Evolutionary conservation across 2,888 invertebrate genomes (phyloP).

Genomic region (Belgica antarctica): DNA sequence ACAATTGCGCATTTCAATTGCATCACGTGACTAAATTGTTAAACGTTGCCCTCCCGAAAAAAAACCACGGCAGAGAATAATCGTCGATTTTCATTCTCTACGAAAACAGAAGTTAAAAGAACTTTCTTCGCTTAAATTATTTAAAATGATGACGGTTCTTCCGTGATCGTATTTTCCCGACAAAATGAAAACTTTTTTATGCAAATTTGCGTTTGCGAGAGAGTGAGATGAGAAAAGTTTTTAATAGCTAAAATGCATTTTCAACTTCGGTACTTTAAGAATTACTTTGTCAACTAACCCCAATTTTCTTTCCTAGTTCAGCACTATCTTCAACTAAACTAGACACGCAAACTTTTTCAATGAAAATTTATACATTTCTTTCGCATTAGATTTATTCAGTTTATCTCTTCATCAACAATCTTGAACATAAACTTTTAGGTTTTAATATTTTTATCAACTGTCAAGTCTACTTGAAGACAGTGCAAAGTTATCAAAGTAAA

Average conservation of each 20-base stretch:
- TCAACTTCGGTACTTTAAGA: no score
- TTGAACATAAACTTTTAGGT: no score
- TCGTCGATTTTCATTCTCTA: background rate
- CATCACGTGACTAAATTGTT: conserved; percentile 25
- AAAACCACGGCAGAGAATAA: background rate
- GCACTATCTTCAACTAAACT: no score
- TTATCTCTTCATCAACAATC: no score
- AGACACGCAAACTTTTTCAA: no score
- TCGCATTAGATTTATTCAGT: no score
- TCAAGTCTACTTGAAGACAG: no score
- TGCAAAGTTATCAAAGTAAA: no score
- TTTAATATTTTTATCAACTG: no score
- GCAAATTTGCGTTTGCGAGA: background rate
- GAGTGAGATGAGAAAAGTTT: background rate
- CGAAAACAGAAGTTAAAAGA: background rate
- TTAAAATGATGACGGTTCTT: conserved; percentile 10
- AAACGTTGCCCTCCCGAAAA: background rate
- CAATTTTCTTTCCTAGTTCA: no score
- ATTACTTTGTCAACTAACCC: no score
- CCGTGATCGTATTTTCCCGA: conserved; percentile 35
- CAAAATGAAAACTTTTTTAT: conserved; percentile 14
- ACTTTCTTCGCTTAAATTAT: background rate
- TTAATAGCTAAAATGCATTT: background rate
- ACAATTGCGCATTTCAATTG: conserved; percentile 24
- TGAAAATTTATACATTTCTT: no score